Evolutionary conservation across 2,797 vertebrate genomes (phyloP).

Genomic region (Alosa sapidissima): DNA sequence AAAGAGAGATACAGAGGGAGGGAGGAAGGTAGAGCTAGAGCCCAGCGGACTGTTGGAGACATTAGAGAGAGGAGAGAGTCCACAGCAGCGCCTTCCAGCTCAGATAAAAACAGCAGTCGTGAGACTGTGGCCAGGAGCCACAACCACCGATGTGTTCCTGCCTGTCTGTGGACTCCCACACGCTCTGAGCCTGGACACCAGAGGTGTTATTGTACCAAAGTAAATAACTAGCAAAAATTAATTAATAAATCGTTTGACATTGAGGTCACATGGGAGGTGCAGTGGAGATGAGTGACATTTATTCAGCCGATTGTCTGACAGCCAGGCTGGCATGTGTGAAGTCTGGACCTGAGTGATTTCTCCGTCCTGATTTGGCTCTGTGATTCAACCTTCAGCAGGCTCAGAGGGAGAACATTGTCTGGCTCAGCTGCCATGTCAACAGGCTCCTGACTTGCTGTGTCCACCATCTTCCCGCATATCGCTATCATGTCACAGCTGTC

Average conservation of each 20-base stretch:
- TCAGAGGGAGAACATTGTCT: background rate
- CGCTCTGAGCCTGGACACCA: background rate
- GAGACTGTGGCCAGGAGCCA: background rate
- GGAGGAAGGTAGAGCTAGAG: background rate
- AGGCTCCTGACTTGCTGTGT: background rate
- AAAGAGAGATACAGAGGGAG: background rate
- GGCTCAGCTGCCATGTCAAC: conserved; percentile 12
- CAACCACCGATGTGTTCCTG: conserved; percentile 18
- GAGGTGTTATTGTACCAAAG: conserved; percentile 12
- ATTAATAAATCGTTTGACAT: background rate
- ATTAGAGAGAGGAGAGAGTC: background rate
- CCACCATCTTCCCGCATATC: conserved; percentile 23
- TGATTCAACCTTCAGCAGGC: background rate
- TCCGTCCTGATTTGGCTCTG: background rate
- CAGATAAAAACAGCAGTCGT: background rate
- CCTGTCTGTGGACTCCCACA: background rate
- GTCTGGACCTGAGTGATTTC: conserved; percentile 17
- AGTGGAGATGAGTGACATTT: conserved; percentile 23
- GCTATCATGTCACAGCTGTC: conserved; percentile 15
- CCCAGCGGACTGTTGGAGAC: background rate
- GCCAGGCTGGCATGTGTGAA: background rate
- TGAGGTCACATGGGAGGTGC: background rate
- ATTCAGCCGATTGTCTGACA: conserved; percentile 28
- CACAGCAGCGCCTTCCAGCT: background rate
- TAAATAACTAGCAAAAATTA: background rate